These are phyloP conservation scores for Oreortyx pictus DNA, from an alignment of 2,797 vertebrate genomes.

Conservation along the genomic window DNA sequence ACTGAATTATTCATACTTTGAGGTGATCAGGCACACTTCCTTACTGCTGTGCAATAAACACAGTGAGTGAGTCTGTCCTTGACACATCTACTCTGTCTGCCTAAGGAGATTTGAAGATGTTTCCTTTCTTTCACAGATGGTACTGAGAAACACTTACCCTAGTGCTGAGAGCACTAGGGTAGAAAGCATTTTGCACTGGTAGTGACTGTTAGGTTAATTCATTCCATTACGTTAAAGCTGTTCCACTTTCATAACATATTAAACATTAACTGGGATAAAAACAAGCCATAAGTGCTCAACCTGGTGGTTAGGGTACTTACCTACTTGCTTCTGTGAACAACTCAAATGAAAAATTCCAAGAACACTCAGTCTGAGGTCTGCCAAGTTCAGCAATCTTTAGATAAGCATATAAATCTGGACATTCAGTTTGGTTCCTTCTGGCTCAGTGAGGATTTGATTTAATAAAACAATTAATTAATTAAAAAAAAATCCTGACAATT, in stretches of 20 bases:
- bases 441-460: background rate
- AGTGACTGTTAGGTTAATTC: background rate
- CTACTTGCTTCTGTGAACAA: fast-evolving
- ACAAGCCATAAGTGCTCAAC: background rate
- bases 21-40: background rate
- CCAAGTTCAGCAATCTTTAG: background rate
- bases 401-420: background rate
- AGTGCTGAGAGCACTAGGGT: background rate
- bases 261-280: background rate
- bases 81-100: background rate
- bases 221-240: background rate
- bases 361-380: background rate
- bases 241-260: background rate
- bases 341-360: background rate
- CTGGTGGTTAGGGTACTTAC: background rate
- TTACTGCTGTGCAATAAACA: background rate
- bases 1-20: background rate
- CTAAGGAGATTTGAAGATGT: background rate
- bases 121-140: background rate
- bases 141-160: background rate
- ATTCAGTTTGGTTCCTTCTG: background rate
- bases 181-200: background rate
- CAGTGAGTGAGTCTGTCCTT: background rate
- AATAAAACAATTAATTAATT: background rate
- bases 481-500: background rate